phyloP scores from a whole-genome alignment of 1,140 invertebrate species.

The Stegodyphus mimosarum region DNA sequence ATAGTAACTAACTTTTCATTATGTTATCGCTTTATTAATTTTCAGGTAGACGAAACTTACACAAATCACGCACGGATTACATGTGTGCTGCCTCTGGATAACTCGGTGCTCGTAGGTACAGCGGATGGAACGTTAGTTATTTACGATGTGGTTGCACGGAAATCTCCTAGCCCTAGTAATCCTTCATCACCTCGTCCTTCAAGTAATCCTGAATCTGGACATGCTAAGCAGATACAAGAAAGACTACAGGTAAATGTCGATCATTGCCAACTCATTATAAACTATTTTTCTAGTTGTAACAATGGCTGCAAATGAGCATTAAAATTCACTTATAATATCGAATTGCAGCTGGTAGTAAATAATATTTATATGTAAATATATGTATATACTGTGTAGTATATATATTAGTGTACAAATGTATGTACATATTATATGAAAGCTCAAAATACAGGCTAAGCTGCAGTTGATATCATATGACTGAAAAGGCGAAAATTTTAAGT shows the following conservation, averaged over 20 bases:
- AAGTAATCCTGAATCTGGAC: conserved; percentile 13
- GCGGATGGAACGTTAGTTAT: conserved; percentile 71
- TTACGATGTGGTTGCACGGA: conserved; percentile 48
- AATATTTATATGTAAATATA: too few species aligned
- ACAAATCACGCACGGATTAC: conserved; percentile 68
- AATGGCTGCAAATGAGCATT: too few species aligned
- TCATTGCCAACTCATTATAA: too few species aligned
- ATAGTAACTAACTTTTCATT: too few species aligned
- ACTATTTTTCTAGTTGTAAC: background rate
- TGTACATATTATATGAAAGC: too few species aligned
- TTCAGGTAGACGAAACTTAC: conserved; percentile 67
- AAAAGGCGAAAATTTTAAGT: too few species aligned
- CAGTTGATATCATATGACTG: too few species aligned
- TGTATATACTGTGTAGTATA: too few species aligned
- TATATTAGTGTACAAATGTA: too few species aligned
- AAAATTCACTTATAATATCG: too few species aligned
- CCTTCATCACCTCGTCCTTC: conserved; percentile 37
- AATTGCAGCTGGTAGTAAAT: background rate
- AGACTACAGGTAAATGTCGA: conserved; percentile 31
- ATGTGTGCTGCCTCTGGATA: conserved; percentile 68
- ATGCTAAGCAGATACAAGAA: conserved; percentile 59
- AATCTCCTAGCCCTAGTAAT: conserved; percentile 34
- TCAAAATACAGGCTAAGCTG: too few species aligned
- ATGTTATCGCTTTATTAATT: too few species aligned
- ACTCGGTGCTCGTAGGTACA: conserved; percentile 71